Conservation (phyloP, 2,113 vertebrate species). For the Meleagris gallopavo region DNA sequence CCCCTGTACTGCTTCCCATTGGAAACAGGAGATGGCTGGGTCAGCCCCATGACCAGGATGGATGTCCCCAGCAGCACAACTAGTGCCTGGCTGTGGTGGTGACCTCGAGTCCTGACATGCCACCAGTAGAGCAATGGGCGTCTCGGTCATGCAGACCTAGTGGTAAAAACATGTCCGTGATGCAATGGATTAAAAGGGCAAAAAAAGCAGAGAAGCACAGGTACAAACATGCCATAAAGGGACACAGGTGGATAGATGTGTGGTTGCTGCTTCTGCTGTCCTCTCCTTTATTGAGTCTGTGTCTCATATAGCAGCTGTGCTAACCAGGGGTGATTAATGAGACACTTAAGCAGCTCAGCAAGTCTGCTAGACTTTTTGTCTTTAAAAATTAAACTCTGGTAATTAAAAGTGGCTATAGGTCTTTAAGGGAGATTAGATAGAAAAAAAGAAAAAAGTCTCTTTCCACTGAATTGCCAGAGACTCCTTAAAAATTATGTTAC, state of each 20-base stretch:
- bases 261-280: neutral
- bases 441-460: neutral
- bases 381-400: neutral
- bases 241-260: too few species aligned
- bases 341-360: neutral
- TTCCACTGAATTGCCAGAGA: neutral
- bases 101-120: rapidly evolving
- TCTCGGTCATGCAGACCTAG: neutral
- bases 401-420: neutral
- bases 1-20: rapidly evolving
- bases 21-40: neutral
- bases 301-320: rapidly evolving
- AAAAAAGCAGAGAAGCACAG: neutral
- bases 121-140: neutral
- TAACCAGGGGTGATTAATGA: neutral
- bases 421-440: neutral
- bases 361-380: neutral
- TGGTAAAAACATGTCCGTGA: rapidly evolving
- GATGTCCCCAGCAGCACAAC: neutral
- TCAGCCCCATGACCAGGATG: neutral
- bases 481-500: constrained; percentile 3
- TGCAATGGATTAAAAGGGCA: neutral
- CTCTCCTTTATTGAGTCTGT: neutral
- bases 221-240: neutral
- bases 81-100: too few species aligned